phyloP scores from a whole-genome alignment of 2,113 vertebrate genomes.

The Rhinichthys klamathensis region DNA sequence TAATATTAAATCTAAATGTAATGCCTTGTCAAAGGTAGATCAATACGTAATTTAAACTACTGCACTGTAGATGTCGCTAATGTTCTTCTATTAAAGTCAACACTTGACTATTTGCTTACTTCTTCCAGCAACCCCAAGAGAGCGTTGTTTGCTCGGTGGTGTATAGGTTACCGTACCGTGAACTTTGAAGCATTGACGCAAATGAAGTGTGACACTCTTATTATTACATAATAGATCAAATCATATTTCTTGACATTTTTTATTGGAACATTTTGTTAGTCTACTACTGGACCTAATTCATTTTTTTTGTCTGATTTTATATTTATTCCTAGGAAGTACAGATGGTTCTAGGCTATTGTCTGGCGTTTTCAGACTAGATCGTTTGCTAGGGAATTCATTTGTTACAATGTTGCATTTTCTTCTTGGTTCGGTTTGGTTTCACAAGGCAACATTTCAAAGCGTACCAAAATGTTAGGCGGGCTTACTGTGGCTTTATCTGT shows the following conservation, averaged over 20 bases:
- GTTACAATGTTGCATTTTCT: no score
- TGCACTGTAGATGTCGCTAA: slow-evolving; percentile 32
- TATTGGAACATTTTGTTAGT: background rate
- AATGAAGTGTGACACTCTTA: background rate
- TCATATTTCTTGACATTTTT: background rate
- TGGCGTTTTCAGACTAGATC: no score
- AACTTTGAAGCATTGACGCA: background rate
- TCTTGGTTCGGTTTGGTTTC: no score
- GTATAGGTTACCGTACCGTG: no score
- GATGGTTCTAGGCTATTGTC: background rate
- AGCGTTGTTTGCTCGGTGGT: slow-evolving; percentile 17
- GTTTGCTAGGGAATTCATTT: no score
- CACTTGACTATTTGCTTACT: background rate
- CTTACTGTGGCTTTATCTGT: no score
- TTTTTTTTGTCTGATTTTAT: background rate
- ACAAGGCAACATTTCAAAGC: no score
- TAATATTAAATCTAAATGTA: background rate
- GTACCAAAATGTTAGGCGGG: no score
- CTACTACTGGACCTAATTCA: background rate
- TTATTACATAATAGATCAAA: background rate
- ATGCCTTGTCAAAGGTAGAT: background rate
- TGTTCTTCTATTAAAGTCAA: background rate
- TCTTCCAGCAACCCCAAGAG: slow-evolving; percentile 24
- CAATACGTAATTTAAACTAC: background rate
- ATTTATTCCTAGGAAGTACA: background rate